phyloP scores from a whole-genome alignment of 2,797 vertebrate species.

The Pseudochirops corinnae region DNA sequence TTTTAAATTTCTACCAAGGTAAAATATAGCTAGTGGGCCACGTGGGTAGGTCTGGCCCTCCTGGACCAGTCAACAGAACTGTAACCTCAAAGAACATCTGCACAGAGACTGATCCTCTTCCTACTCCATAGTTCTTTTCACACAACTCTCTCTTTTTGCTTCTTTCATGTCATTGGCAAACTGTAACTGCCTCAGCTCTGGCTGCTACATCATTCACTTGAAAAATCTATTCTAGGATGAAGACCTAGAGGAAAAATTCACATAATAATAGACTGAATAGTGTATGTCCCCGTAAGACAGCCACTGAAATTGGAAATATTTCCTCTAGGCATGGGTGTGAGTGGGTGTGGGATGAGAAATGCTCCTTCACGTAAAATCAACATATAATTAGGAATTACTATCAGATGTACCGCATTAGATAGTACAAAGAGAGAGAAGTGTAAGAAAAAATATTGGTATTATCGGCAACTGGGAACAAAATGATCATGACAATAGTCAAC shows the following conservation, averaged over 20 bases:
- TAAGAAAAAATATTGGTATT: slow-evolving; percentile 40
- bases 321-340: slow-evolving; percentile 46
- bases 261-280: slow-evolving; percentile 35
- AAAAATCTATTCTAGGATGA: background rate
- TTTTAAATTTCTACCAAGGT: slow-evolving; percentile 48
- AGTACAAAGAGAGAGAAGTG: slow-evolving; percentile 39
- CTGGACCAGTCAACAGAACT: background rate
- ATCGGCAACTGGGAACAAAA: background rate
- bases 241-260: slow-evolving; percentile 16
- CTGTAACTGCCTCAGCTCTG: slow-evolving; percentile 40
- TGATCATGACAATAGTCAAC: background rate
- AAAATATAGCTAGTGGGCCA: slow-evolving; percentile 36
- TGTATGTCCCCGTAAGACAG: slow-evolving; percentile 34
- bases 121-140: background rate
- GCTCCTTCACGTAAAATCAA: slow-evolving; percentile 44
- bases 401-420: slow-evolving; percentile 59
- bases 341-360: slow-evolving; percentile 55
- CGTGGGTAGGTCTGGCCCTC: background rate
- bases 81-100: background rate
- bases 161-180: slow-evolving; percentile 54
- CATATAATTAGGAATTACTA: slow-evolving; percentile 69
- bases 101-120: background rate
- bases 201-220: slow-evolving; percentile 59
- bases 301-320: slow-evolving; percentile 32
- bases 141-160: background rate